Percentiles rank a stretch among this genome's conserved stretches.
These are phyloP conservation scores for Micropoecilia bifurca DNA, from an alignment of 2,797 vertebrate genomes.

Conservation along the genomic window DNA sequence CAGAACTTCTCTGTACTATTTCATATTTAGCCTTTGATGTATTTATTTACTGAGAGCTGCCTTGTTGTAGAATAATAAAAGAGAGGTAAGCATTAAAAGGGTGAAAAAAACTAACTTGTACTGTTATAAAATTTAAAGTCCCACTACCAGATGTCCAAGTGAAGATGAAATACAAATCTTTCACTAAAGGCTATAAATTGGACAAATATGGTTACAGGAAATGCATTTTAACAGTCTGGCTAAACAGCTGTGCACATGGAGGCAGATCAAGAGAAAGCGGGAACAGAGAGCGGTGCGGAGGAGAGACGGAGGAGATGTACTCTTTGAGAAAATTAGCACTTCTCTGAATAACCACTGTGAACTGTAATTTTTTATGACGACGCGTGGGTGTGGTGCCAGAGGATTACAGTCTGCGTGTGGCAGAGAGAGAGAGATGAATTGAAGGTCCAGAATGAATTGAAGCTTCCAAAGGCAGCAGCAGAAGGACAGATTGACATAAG, in stretches of 20 bases:
- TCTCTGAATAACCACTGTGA: conserved; percentile 64
- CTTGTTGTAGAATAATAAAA: conserved; percentile 20
- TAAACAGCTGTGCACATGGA: conserved; percentile 31
- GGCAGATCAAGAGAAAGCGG: conserved; percentile 33
- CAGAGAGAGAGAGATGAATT: conserved; percentile 42
- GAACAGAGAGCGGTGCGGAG: conserved; percentile 31
- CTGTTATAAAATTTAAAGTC: conserved; percentile 13
- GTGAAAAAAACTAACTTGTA: background rate
- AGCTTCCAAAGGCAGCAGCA: conserved; percentile 43
- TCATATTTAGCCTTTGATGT: conserved; percentile 66
- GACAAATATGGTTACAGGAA: conserved; percentile 26
- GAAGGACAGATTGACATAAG: conserved; percentile 51
- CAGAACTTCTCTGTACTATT: conserved; percentile 64
- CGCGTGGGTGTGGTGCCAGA: conserved; percentile 64
- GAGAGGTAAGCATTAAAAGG: conserved; percentile 7
- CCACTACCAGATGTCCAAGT: conserved; percentile 23
- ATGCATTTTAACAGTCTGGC: conserved; percentile 22
- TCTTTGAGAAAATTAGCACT: conserved; percentile 67
- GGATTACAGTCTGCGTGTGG: conserved; percentile 60
- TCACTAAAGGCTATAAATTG: conserved; percentile 30
- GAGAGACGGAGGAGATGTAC: conserved; percentile 34
- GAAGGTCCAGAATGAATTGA: conserved; percentile 34
- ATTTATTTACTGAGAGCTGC: conserved; percentile 64
- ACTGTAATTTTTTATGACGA: conserved; percentile 52
- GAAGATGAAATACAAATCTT: conserved; percentile 29